Evolutionary conservation across 2,113 vertebrate species (phyloP).

Genomic region (Takifugu flavidus): DNA sequence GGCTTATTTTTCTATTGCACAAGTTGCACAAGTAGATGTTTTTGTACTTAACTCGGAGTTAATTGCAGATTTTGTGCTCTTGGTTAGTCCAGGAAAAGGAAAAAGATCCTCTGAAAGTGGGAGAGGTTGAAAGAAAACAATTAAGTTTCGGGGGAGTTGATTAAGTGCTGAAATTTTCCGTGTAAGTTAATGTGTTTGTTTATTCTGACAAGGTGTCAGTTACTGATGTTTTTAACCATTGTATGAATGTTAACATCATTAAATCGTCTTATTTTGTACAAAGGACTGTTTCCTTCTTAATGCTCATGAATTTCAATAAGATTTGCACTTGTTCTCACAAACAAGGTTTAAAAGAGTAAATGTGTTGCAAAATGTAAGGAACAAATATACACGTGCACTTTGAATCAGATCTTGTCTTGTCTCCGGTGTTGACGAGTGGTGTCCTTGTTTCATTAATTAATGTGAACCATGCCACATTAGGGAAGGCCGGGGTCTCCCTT

Average conservation of each 20-base stretch:
- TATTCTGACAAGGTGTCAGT: slow-evolving; percentile 36
- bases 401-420: slow-evolving; percentile 51
- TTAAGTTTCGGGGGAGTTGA: background rate
- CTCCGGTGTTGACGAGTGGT: background rate
- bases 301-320: slow-evolving; percentile 61
- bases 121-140: slow-evolving; percentile 8
- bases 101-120: slow-evolving; percentile 10
- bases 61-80: slow-evolving; percentile 22
- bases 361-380: slow-evolving; percentile 67
- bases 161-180: slow-evolving; percentile 55
- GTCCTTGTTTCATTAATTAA: background rate
- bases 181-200: slow-evolving; percentile 49
- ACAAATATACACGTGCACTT: slow-evolving; percentile 64
- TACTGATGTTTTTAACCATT: slow-evolving; percentile 51
- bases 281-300: slow-evolving; percentile 41
- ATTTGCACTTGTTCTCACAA: slow-evolving; percentile 75
- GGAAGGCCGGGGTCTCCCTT: too few relatives aligned
- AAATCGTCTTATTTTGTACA: slow-evolving; percentile 54
- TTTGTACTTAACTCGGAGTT: slow-evolving; percentile 30
- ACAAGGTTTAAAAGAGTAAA: slow-evolving; percentile 62
- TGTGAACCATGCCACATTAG: too few relatives aligned
- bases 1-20: slow-evolving; percentile 52
- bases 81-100: background rate
- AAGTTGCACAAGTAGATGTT: slow-evolving; percentile 64
- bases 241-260: slow-evolving; percentile 55